phyloP scores from a whole-genome alignment of 1,140 invertebrate species.

The Hyposmocoma kahamanoa region DNA sequence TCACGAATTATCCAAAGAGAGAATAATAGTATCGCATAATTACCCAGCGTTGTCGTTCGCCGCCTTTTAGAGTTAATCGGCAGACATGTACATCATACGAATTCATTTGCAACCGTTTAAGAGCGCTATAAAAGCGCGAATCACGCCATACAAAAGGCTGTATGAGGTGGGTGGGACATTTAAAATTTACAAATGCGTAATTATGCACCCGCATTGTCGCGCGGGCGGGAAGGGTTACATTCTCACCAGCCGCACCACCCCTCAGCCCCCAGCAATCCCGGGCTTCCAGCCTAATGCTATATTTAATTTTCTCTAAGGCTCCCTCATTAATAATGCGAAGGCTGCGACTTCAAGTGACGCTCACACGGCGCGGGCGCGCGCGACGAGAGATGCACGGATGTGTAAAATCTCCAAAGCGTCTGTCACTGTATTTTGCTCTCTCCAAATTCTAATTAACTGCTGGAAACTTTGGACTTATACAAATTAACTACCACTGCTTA shows the following conservation, averaged over 20 bases:
- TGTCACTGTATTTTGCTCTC: background rate
- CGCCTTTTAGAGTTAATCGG: slow-evolving; percentile 48
- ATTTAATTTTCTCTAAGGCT: slow-evolving; percentile 73
- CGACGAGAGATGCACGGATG: slow-evolving; percentile 25
- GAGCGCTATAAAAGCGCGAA: slow-evolving; percentile 56
- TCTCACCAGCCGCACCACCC: slow-evolving; percentile 32
- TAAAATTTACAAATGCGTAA: slow-evolving; percentile 74
- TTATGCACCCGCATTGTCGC: slow-evolving; percentile 72
- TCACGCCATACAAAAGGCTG: slow-evolving; percentile 66
- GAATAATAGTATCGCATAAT: background rate
- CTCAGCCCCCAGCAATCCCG: slow-evolving; percentile 42
- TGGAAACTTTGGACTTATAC: too few species aligned
- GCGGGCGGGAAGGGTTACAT: slow-evolving; percentile 54
- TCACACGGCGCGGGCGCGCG: slow-evolving; percentile 47
- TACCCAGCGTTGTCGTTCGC: slow-evolving; percentile 7
- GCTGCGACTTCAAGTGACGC: slow-evolving; percentile 70
- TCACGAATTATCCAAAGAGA: too few species aligned
- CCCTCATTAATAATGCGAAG: slow-evolving; percentile 72
- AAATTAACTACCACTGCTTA: too few species aligned
- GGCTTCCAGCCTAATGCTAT: slow-evolving; percentile 72
- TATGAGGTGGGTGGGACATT: slow-evolving; percentile 67
- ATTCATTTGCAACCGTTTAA: slow-evolving; percentile 59
- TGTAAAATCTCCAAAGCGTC: slow-evolving; percentile 19
- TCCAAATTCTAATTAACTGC: too few species aligned
- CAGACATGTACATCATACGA: slow-evolving; percentile 52